Evolutionary conservation across 2,888 invertebrate species (phyloP).

Genomic region (Cremastinae sp.): DNA sequence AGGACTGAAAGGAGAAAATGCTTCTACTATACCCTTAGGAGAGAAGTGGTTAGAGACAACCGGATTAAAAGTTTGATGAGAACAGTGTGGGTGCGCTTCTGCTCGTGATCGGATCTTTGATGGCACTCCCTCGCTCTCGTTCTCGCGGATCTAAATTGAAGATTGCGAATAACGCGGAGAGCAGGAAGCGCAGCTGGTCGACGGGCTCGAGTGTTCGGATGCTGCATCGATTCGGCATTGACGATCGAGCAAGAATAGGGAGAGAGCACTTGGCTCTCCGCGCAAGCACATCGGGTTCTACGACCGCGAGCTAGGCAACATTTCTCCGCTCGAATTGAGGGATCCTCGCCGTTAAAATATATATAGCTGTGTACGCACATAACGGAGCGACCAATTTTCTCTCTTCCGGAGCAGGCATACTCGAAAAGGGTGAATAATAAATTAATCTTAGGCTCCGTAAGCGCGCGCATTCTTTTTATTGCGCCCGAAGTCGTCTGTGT

Average conservation of each 20-base stretch:
- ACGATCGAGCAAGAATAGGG: too few species aligned
- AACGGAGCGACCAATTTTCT: constrained; percentile 49
- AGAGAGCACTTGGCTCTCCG: constrained; percentile 26
- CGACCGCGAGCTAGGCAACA: constrained; percentile 4
- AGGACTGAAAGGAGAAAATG: constrained; percentile 15
- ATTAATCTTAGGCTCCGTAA: too few species aligned
- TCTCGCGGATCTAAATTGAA: constrained; percentile 30
- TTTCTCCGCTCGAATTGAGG: constrained; percentile 35
- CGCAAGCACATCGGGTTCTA: constrained; percentile 29
- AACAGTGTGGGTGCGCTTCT: constrained; percentile 29
- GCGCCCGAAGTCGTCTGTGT: too few species aligned
- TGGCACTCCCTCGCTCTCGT: background rate
- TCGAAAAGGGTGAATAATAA: constrained; percentile 53
- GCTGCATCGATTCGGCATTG: constrained; percentile 52
- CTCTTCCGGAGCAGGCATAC: constrained; percentile 43
- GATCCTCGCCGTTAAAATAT: constrained; percentile 40
- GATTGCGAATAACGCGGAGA: constrained; percentile 27
- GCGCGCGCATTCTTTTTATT: too few species aligned
- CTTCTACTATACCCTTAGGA: background rate
- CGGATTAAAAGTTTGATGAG: constrained; percentile 48
- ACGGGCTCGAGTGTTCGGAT: constrained; percentile 23
- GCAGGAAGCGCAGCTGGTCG: constrained; percentile 21
- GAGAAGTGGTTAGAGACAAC: constrained; percentile 2
- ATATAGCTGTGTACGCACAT: constrained; percentile 35
- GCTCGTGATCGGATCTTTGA: constrained; percentile 45